Conservation (phyloP, 2,113 vertebrate species). For the Balaeniceps rex region DNA sequence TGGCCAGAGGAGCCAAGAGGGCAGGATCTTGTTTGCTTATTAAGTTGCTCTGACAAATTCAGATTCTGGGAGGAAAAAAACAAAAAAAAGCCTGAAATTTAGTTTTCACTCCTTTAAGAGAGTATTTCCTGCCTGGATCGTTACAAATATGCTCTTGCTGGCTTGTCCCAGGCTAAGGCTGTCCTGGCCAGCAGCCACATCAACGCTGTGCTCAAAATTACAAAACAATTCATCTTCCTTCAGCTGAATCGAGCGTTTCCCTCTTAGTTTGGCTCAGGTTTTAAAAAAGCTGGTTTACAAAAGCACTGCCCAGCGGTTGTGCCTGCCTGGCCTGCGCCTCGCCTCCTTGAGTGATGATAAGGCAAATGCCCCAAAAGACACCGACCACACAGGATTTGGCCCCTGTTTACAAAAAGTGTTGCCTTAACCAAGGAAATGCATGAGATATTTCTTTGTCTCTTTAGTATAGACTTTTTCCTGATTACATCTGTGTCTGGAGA, state of each 20-base stretch:
- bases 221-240: not conserved
- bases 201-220: not conserved
- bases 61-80: not conserved
- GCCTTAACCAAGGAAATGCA: not conserved
- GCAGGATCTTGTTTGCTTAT: not conserved
- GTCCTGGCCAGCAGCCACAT: not conserved
- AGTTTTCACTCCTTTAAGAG: not conserved
- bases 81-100: not conserved
- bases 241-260: not conserved
- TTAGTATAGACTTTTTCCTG: not conserved
- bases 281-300: not conserved
- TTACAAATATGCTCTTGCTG: not conserved
- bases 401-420: not conserved
- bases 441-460: not conserved
- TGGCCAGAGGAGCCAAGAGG: not conserved
- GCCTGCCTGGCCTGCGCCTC: not conserved
- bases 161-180: not conserved
- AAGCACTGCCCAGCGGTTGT: not conserved
- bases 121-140: not conserved
- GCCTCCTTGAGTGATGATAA: not conserved
- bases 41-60: not conserved
- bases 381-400: not conserved
- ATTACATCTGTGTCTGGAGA: not conserved
- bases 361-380: not conserved
- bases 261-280: not conserved